Conservation (phyloP, 2,888 invertebrate genomes). For the Pollenia labialis region DNA sequence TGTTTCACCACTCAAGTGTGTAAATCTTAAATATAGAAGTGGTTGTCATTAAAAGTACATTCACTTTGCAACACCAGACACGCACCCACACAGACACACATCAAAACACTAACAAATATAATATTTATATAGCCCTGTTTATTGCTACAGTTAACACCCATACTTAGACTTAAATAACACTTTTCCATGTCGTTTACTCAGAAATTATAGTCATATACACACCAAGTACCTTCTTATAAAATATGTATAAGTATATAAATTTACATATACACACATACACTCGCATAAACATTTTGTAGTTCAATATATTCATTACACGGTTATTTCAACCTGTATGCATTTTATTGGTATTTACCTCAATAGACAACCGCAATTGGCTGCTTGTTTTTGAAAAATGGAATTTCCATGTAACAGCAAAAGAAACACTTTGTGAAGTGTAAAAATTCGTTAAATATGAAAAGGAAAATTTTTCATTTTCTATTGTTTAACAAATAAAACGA, state of each 20-base stretch:
- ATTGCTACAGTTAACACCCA: slow-evolving; percentile 6
- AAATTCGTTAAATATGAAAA: slow-evolving; percentile 1
- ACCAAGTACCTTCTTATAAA: background rate
- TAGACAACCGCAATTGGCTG: no score
- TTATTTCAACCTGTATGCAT: slow-evolving; percentile 7
- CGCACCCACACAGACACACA: background rate
- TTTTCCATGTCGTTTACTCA: background rate
- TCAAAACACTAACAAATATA: background rate
- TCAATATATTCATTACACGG: slow-evolving; percentile 10
- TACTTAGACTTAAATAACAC: slow-evolving; percentile 1
- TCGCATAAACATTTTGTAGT: background rate
- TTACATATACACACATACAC: no score
- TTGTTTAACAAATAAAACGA: slow-evolving; percentile 1
- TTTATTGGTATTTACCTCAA: background rate
- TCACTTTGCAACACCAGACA: background rate
- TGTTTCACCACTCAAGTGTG: background rate
- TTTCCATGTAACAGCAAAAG: background rate
- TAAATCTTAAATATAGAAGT: background rate
- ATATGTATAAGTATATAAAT: background rate
- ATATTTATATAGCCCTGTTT: background rate
- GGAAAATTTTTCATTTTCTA: slow-evolving; percentile 1
- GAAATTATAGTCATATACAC: background rate
- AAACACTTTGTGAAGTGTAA: background rate
- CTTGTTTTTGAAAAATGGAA: background rate
- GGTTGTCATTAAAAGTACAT: slow-evolving; percentile 16